Evolutionary conservation across 2,888 invertebrate species (phyloP).

Genomic region (Synanthedon andrenaeformis): DNA sequence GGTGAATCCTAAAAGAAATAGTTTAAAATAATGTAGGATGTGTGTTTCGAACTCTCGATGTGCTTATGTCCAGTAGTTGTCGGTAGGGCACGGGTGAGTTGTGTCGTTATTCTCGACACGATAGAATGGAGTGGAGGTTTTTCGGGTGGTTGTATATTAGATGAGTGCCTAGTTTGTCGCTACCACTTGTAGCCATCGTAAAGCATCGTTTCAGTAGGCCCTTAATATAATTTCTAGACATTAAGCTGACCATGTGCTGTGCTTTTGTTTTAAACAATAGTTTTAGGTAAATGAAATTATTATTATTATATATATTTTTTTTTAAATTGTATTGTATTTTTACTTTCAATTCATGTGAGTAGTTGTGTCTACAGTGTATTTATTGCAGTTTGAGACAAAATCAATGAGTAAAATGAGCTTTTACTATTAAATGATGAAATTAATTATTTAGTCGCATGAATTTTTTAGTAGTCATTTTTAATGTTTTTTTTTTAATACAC

Average conservation of each 20-base stretch:
- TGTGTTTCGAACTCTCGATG: conserved; percentile 66
- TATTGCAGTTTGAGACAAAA: conserved; percentile 49
- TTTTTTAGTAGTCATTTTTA: conserved; percentile 50
- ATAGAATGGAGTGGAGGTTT: background rate
- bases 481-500: conserved; percentile 45
- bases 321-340: conserved; percentile 17
- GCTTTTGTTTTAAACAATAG: conserved; percentile 69
- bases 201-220: conserved; percentile 49
- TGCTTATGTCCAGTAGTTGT: conserved; percentile 63
- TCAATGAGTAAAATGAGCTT: conserved; percentile 52
- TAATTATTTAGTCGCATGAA: conserved; percentile 35
- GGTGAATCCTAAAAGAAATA: conserved; percentile 27
- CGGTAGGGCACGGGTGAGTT: conserved; percentile 34
- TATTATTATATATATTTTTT: too few species aligned
- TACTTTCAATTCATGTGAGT: conserved; percentile 42
- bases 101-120: background rate
- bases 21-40: conserved; percentile 44
- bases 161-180: conserved; percentile 58
- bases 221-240: conserved; percentile 57
- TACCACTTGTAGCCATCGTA: conserved; percentile 35
- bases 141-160: background rate
- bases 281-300: conserved; percentile 61
- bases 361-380: conserved; percentile 39
- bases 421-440: conserved; percentile 39
- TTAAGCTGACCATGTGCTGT: conserved; percentile 70